Evolutionary conservation across 2,113 vertebrate species (phyloP).

Genomic region (Catharus minimus): DNA sequence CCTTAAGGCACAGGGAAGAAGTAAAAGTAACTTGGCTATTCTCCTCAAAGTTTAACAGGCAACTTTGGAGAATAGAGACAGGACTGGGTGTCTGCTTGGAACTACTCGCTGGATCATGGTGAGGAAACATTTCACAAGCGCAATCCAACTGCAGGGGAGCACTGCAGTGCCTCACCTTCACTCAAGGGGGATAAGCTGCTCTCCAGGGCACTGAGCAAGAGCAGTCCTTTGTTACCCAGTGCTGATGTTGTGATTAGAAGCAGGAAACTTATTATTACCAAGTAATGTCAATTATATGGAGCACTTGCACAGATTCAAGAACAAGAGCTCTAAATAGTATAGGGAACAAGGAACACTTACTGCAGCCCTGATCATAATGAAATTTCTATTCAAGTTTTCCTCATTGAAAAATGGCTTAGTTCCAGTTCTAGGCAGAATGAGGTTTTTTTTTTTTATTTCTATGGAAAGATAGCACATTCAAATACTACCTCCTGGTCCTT

Average conservation of each 20-base stretch:
- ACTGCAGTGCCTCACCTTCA: neutral
- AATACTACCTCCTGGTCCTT: neutral
- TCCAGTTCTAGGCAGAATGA: neutral
- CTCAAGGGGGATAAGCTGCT: accelerated
- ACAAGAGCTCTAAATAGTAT: neutral
- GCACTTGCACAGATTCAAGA: neutral
- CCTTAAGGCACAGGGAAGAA: neutral
- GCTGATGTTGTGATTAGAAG: neutral
- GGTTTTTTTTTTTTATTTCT: neutral
- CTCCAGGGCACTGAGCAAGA: neutral
- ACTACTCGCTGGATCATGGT: neutral
- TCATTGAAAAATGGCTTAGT: neutral
- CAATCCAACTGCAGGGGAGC: neutral
- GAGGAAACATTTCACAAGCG: neutral
- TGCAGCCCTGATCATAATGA: neutral
- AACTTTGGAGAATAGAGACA: neutral
- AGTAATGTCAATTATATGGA: neutral
- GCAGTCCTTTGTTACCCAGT: neutral
- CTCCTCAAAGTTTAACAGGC: neutral
- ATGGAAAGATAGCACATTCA: neutral
- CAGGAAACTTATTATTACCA: neutral
- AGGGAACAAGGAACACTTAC: neutral
- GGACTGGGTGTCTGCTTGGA: neutral
- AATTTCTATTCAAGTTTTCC: neutral
- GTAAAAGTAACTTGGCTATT: neutral